Conservation (phyloP, 2,888 invertebrate species). For the Spialia ferax region DNA sequence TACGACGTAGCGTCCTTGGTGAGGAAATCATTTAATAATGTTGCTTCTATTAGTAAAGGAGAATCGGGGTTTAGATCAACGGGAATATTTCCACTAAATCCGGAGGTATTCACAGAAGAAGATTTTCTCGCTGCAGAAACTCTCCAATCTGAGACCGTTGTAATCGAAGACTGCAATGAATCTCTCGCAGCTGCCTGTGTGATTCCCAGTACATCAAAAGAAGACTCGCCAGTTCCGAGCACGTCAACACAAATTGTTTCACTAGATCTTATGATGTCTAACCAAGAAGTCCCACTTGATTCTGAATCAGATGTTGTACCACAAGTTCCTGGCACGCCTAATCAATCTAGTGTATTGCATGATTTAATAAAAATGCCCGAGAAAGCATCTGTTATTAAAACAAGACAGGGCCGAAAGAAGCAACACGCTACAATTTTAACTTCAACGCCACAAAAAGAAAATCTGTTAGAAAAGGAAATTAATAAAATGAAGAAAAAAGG, state of each 20-base stretch:
- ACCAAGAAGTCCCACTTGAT: neutral
- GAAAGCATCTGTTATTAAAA: too few species aligned
- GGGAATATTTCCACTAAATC: slow-evolving; percentile 55
- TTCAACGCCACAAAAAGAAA: slow-evolving; percentile 1
- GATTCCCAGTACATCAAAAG: slow-evolving; percentile 52
- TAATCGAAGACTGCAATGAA: slow-evolving; percentile 41
- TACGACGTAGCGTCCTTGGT: too few species aligned
- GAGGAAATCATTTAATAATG: too few species aligned
- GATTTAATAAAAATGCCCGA: too few species aligned
- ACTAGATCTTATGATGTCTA: slow-evolving; percentile 35
- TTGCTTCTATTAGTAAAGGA: slow-evolving; percentile 52
- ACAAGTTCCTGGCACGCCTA: neutral
- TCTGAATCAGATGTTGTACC: too few species aligned
- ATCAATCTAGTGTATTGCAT: neutral
- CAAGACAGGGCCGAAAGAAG: neutral
- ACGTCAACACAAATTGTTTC: slow-evolving; percentile 46
- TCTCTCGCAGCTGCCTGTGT: slow-evolving; percentile 43
- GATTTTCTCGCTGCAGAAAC: slow-evolving; percentile 47
- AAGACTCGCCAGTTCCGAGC: slow-evolving; percentile 47
- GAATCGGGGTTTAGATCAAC: slow-evolving; percentile 55
- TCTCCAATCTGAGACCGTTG: slow-evolving; percentile 39
- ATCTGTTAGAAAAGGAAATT: neutral
- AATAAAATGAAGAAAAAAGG: neutral
- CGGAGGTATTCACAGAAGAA: slow-evolving; percentile 49
- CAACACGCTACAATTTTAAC: slow-evolving; percentile 2